Percentiles rank a stretch among this genome's conserved stretches.
phyloP scores from a whole-genome alignment of 2,113 vertebrate genomes.

The Mus spicilegus region DNA sequence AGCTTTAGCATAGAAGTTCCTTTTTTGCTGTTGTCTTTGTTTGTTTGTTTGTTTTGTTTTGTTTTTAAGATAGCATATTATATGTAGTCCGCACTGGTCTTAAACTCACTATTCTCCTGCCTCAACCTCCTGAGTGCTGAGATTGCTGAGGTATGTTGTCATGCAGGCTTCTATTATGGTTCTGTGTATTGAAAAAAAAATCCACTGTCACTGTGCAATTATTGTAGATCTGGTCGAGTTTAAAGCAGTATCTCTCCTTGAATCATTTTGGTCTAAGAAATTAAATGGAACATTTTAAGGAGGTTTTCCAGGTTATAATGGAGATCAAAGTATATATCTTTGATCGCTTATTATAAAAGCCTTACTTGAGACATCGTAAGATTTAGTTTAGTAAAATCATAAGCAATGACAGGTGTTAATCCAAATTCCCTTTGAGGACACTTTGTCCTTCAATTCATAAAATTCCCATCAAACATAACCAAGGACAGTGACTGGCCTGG shows the following conservation, averaged over 20 bases:
- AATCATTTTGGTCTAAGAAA: conserved; percentile 38
- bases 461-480: background rate
- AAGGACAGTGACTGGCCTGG: background rate
- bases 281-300: background rate
- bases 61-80: background rate
- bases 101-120: background rate
- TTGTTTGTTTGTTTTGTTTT: background rate
- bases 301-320: background rate
- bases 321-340: conserved; percentile 53
- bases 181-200: background rate
- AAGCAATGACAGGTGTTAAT: background rate
- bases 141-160: background rate
- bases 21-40: no score
- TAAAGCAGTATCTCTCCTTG: background rate
- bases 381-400: conserved; percentile 42
- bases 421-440: conserved; percentile 15
- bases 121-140: background rate
- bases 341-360: conserved; percentile 18
- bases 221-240: background rate
- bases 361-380: background rate
- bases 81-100: background rate
- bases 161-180: background rate
- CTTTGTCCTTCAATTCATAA: conserved; percentile 4
- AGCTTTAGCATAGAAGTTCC: background rate
- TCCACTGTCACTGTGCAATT: background rate